Evolutionary conservation across 1,140 invertebrate species (phyloP).

Genomic region (Argopecten irradians): DNA sequence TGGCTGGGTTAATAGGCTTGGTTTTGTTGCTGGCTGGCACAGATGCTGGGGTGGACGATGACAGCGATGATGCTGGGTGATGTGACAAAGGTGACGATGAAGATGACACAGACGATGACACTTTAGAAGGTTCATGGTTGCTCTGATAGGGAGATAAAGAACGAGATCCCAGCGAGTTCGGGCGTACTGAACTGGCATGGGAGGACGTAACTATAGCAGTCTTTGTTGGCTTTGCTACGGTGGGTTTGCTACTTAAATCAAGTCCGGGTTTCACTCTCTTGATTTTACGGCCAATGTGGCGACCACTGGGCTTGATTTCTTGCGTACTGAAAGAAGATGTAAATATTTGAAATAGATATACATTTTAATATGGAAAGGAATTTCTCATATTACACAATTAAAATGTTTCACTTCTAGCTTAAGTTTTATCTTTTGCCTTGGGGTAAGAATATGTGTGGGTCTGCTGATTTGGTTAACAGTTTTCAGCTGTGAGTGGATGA

Average conservation of each 20-base stretch:
- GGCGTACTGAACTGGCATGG: background rate
- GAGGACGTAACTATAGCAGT: slow-evolving; percentile 39
- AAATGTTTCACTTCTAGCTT: too few species aligned
- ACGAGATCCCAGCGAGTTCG: slow-evolving; percentile 15
- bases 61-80: background rate
- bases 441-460: too few species aligned
- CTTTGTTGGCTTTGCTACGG: slow-evolving; percentile 43
- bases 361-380: background rate
- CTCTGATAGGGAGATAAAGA: slow-evolving; percentile 9
- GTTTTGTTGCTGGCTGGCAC: slow-evolving; percentile 3
- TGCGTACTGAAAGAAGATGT: slow-evolving; percentile 83
- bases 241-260: slow-evolving; percentile 37
- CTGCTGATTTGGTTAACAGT: too few species aligned
- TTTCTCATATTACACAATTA: too few species aligned
- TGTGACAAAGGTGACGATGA: background rate
- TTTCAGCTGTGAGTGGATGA: too few species aligned
- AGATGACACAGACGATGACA: slow-evolving; percentile 30
- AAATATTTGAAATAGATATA: background rate
- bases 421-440: too few species aligned
- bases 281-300: slow-evolving; percentile 84
- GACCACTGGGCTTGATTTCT: slow-evolving; percentile 92
- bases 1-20: slow-evolving; percentile 39
- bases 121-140: slow-evolving; percentile 24
- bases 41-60: slow-evolving; percentile 24
- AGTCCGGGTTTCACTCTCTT: slow-evolving; percentile 81